Percentiles rank a stretch among this genome's conserved stretches.
Evolutionary conservation across 2,797 vertebrate species (phyloP).

Genomic region (Anabas testudineus): DNA sequence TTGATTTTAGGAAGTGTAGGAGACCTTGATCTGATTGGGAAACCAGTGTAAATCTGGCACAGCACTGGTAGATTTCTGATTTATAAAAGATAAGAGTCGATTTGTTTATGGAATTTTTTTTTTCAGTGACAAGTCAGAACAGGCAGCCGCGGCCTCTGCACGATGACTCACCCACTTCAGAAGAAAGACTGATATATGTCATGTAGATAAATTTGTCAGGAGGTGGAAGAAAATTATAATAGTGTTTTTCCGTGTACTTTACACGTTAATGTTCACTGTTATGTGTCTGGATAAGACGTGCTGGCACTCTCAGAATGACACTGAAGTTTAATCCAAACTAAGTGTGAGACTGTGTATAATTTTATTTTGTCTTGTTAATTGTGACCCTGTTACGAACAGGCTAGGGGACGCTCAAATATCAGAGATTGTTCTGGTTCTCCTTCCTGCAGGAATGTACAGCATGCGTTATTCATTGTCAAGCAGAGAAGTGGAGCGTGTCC

Average conservation of each 20-base stretch:
- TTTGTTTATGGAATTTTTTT: slow-evolving; percentile 28
- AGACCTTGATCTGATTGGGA: slow-evolving; percentile 2
- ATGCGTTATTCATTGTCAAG: slow-evolving; percentile 62
- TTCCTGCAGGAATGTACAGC: slow-evolving; percentile 64
- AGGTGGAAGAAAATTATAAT: slow-evolving; percentile 10
- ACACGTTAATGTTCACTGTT: not conserved
- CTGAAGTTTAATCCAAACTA: not conserved
- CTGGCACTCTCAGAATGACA: not conserved
- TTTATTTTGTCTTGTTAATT: slow-evolving; percentile 33
- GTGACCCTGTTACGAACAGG: slow-evolving; percentile 33
- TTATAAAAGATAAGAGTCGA: slow-evolving; percentile 1
- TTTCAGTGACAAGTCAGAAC: slow-evolving; percentile 56
- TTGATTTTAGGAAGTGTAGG: slow-evolving; percentile 12
- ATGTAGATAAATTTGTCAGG: slow-evolving; percentile 26
- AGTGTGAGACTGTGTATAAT: slow-evolving; percentile 13
- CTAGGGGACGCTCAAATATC: slow-evolving; percentile 49
- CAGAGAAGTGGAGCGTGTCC: slow-evolving; percentile 37
- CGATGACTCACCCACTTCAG: slow-evolving; percentile 57
- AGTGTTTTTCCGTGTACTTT: slow-evolving; percentile 14
- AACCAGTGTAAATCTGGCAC: not conserved
- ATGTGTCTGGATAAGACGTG: not conserved
- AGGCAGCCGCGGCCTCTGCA: slow-evolving; percentile 34
- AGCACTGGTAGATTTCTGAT: slow-evolving; percentile 1
- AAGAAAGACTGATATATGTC: slow-evolving; percentile 34
- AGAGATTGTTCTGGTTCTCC: slow-evolving; percentile 62